A percentile compares a stretch with the other conserved stretches of the same genome.
Conservation (phyloP, 2,888 invertebrate species). For the Cecidostiba fungosa region DNA sequence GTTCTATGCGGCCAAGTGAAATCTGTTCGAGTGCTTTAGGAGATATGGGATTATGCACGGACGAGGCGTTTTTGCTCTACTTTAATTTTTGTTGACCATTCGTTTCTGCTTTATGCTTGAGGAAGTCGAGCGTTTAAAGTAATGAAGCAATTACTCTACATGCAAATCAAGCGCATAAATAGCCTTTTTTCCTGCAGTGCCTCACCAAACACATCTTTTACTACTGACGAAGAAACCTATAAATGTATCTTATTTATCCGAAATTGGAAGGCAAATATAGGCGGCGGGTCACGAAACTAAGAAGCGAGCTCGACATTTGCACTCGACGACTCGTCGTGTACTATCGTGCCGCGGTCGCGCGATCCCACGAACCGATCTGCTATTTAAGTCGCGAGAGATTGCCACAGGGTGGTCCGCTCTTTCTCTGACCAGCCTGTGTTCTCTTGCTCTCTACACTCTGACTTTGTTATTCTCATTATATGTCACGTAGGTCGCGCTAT, state of each 20-base stretch:
- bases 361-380: constrained; percentile 49
- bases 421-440: neutral
- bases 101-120: neutral
- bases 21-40: neutral
- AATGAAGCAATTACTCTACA: neutral
- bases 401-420: constrained; percentile 48
- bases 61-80: neutral
- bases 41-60: neutral
- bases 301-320: constrained; percentile 35
- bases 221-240: neutral
- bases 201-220: neutral
- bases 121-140: neutral
- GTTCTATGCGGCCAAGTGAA: neutral
- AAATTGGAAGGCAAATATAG: neutral
- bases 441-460: constrained; percentile 16
- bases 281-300: neutral
- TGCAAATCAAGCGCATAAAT: neutral
- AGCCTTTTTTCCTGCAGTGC: neutral
- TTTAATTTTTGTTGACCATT: neutral
- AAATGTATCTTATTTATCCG: neutral
- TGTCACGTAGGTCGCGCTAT: constrained; percentile 20
- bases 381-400: constrained; percentile 20
- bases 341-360: neutral
- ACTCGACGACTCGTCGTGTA: constrained; percentile 17
- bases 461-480: constrained; percentile 58